phyloP scores from a whole-genome alignment of 2,888 invertebrate genomes.

The Drosophila paramelanica region DNA sequence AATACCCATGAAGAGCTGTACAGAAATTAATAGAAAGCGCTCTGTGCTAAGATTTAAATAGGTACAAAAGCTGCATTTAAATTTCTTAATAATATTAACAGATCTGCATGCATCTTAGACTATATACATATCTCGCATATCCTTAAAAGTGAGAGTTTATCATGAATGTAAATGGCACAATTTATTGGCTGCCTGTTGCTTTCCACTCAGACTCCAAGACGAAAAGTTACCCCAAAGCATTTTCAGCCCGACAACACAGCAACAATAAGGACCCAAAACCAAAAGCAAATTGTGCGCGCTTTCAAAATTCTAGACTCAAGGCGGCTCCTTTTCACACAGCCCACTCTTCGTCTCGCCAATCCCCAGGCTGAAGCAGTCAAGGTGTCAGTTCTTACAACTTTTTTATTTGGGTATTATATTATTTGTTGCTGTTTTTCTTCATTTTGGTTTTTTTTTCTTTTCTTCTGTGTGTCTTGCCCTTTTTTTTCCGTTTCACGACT shows the following conservation, averaged over 20 bases:
- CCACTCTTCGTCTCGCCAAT: background rate
- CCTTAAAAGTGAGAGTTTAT: conserved; percentile 18
- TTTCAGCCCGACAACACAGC: conserved; percentile 34
- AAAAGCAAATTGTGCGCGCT: conserved; percentile 57
- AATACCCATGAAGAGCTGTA: background rate
- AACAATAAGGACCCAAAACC: conserved; percentile 33
- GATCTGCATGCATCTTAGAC: background rate
- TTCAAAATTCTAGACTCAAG: conserved; percentile 40
- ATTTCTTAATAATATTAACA: too few relatives aligned
- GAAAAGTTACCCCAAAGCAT: conserved; percentile 19
- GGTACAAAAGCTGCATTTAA: too few relatives aligned
- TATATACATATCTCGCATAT: background rate
- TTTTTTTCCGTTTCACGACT: conserved; percentile 57
- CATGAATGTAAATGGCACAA: conserved; percentile 39
- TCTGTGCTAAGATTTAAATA: too few relatives aligned
- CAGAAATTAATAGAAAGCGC: background rate
- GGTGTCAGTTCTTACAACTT: conserved; percentile 54
- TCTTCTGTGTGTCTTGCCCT: conserved; percentile 43
- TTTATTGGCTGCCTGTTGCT: conserved; percentile 45
- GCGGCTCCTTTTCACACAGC: conserved; percentile 28
- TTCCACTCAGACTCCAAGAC: background rate
- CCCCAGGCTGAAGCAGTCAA: conserved; percentile 17
- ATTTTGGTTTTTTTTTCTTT: conserved; percentile 5
- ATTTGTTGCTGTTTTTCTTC: conserved; percentile 24
- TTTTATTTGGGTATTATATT: conserved; percentile 41